Conservation (phyloP, 92 coral and sea anemone species). For the Epizoanthus scotinus region DNA sequence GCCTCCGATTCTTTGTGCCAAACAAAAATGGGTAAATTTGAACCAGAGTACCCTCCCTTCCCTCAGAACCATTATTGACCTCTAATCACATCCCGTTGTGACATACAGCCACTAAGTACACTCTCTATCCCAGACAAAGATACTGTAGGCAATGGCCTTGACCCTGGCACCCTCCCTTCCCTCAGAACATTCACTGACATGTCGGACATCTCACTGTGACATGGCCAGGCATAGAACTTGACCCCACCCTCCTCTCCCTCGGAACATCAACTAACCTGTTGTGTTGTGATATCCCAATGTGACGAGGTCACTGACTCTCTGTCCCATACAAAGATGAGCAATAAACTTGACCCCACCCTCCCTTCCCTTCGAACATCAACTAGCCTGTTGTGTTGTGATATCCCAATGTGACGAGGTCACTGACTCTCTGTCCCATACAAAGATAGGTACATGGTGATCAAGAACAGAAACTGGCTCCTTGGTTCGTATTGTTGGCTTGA, state of each 20-base stretch:
- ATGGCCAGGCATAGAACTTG: conserved; percentile 62
- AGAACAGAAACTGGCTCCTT: conserved; percentile 67
- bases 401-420: conserved; percentile 84
- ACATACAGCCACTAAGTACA: too few relatives aligned
- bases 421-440: conserved; percentile 81
- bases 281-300: conserved; percentile 96
- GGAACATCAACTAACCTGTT: conserved; percentile 55
- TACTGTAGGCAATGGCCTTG: conserved; percentile 52
- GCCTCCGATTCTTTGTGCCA: conserved; percentile 78
- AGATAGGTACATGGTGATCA: conserved; percentile 96
- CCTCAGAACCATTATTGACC: too few relatives aligned
- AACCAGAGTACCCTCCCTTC: too few relatives aligned
- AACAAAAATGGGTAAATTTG: too few relatives aligned
- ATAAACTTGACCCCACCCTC: neutral
- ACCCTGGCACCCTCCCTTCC: too few relatives aligned
- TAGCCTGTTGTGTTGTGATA: conserved; percentile 91
- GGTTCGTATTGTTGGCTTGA: conserved; percentile 67
- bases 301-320: conserved; percentile 61
- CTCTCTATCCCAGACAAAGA: too few relatives aligned
- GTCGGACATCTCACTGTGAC: too few relatives aligned
- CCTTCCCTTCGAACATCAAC: neutral
- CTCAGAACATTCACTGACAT: conserved; percentile 34
- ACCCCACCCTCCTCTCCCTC: too few relatives aligned
- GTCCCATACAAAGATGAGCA: conserved; percentile 93
- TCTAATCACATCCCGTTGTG: too few relatives aligned